Percentiles rank a stretch among this genome's conserved stretches.
phyloP scores from a whole-genome alignment of 2,888 invertebrate genomes.

The Zhuqinia jingwanae region DNA sequence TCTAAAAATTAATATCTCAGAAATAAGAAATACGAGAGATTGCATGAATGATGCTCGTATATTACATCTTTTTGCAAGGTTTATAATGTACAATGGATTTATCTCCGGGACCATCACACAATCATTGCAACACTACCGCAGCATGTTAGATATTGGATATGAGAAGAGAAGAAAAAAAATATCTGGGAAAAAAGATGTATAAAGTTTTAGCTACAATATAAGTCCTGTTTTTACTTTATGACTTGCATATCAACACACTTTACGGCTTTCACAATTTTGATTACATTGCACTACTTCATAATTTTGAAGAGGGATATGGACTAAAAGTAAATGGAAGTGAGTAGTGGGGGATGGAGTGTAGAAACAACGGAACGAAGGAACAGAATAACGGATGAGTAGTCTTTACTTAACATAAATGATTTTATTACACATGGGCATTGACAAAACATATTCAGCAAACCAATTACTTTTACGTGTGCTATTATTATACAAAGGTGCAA shows the following conservation, averaged over 20 bases:
- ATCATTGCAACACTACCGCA: not conserved
- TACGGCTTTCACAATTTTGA: slow-evolving; percentile 20
- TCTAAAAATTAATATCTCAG: too few relatives aligned
- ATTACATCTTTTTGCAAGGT: too few relatives aligned
- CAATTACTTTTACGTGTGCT: slow-evolving; percentile 21
- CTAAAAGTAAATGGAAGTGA: too few relatives aligned
- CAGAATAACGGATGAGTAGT: not conserved
- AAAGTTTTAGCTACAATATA: not conserved
- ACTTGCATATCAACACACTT: not conserved
- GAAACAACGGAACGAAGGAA: not conserved
- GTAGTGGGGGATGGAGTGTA: not conserved
- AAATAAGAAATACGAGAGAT: too few relatives aligned
- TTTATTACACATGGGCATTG: not conserved
- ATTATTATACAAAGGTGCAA: not conserved
- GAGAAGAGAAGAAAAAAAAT: not conserved
- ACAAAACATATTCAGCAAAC: not conserved
- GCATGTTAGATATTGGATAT: not conserved
- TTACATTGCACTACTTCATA: slow-evolving; percentile 16
- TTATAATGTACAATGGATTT: slow-evolving; percentile 23
- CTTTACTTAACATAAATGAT: not conserved
- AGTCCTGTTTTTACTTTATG: not conserved
- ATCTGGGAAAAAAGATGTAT: not conserved
- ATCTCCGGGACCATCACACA: slow-evolving; percentile 4
- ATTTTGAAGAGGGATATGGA: not conserved
- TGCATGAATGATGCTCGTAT: too few relatives aligned